These are phyloP conservation scores for Zophobas morio DNA, from an alignment of 1,140 invertebrate species.

Conservation along the genomic window DNA sequence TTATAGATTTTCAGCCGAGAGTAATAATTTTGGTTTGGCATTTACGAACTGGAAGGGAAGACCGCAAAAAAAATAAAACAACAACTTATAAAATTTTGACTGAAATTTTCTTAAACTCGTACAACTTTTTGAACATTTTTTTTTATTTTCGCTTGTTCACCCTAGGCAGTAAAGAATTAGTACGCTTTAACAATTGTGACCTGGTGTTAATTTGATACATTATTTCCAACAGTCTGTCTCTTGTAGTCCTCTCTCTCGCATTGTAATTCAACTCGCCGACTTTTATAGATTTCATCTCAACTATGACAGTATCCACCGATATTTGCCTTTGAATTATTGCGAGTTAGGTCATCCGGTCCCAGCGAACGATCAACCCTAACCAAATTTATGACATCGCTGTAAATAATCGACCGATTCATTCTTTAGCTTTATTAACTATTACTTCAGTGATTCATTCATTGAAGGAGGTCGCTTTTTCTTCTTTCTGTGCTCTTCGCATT, in stretches of 20 bases:
- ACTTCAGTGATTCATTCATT: conserved; percentile 12
- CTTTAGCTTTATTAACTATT: conserved; percentile 38
- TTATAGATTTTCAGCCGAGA: not conserved
- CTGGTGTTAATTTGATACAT: no score
- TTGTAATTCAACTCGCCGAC: conserved; percentile 53
- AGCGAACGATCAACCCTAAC: conserved; percentile 52
- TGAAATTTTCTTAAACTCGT: no score
- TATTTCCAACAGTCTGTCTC: not conserved
- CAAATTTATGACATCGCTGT: conserved; percentile 56
- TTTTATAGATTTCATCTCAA: conserved; percentile 51
- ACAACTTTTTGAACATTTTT: no score
- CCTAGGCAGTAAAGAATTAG: no score
- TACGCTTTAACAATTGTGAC: no score
- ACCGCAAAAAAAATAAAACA: not conserved
- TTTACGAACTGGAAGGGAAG: not conserved
- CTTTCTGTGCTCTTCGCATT: conserved; percentile 1
- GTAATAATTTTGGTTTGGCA: not conserved
- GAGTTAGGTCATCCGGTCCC: conserved; percentile 37
- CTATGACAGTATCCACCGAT: conserved; percentile 37
- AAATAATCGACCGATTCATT: conserved; percentile 49
- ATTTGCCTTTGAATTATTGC: conserved; percentile 25
- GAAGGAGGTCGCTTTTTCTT: conserved; percentile 12
- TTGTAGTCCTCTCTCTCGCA: conserved; percentile 36
- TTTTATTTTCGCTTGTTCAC: no score
- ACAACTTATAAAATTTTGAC: no score